phyloP scores from a whole-genome alignment of 2,888 invertebrate genomes.

The Oscheius sp. region DNA sequence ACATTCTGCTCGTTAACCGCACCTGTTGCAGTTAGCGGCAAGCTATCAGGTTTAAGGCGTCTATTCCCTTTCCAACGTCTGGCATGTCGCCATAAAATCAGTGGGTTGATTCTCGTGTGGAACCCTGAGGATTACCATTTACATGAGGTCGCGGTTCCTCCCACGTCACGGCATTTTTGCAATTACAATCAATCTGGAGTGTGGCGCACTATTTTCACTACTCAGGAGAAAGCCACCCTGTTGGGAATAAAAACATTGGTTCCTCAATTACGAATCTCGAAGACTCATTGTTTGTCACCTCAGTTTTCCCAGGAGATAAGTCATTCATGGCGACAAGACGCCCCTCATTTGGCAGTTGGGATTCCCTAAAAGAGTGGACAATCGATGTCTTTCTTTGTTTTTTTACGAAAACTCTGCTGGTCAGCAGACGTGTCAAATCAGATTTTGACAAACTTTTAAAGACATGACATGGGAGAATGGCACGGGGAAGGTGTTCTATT shows the following conservation, averaged over 20 bases:
- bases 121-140: not conserved
- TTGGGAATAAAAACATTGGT: no score
- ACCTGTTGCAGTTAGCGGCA: not conserved
- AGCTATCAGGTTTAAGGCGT: not conserved
- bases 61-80: no score
- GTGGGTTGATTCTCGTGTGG: not conserved
- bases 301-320: slow-evolving; percentile 13
- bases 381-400: slow-evolving; percentile 14
- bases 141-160: not conserved
- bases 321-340: slow-evolving; percentile 29
- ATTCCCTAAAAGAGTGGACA: slow-evolving; percentile 26
- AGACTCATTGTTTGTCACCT: slow-evolving; percentile 26
- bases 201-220: not conserved
- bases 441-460: not conserved
- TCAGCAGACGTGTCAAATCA: no score
- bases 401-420: not conserved
- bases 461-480: not conserved
- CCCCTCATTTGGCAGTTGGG: slow-evolving; percentile 28
- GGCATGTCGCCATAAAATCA: no score
- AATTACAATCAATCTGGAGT: not conserved
- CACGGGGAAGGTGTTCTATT: slow-evolving; percentile 3
- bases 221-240: not conserved
- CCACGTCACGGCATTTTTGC: not conserved
- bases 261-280: no score
- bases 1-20: not conserved